A percentile compares a stretch with the other conserved stretches of the same genome.
phyloP scores from a whole-genome alignment of 1,140 invertebrate species.

The Lepidurus apus region DNA sequence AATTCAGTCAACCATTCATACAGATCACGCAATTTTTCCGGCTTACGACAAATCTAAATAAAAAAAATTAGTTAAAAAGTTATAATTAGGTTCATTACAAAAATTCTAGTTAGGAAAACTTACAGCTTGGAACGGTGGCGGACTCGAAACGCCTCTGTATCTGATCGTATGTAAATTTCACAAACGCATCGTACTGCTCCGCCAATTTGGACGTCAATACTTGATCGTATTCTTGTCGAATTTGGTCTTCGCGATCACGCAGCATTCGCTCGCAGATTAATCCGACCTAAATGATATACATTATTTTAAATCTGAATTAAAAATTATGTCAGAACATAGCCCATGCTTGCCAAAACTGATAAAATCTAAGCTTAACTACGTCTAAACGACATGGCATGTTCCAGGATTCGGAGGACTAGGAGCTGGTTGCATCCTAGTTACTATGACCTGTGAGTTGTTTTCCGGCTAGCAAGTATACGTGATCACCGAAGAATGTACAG shows the following conservation, averaged over 20 bases:
- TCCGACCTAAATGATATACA: slow-evolving; percentile 63
- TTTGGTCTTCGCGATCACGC: slow-evolving; percentile 81
- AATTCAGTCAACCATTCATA: neutral
- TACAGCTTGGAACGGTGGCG: slow-evolving; percentile 57
- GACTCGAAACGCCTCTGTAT: slow-evolving; percentile 78
- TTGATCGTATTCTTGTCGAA: slow-evolving; percentile 87
- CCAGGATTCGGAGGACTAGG: slow-evolving; percentile 17
- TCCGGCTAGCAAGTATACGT: slow-evolving; percentile 5
- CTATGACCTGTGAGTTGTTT: neutral
- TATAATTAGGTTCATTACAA: neutral
- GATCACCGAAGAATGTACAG: neutral
- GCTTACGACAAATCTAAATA: slow-evolving; percentile 34
- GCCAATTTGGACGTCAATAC: slow-evolving; percentile 84
- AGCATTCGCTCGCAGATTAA: slow-evolving; percentile 93
- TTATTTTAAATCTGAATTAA: neutral
- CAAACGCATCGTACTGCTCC: slow-evolving; percentile 96
- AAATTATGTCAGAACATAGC: too few species aligned
- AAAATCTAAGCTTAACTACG: too few species aligned
- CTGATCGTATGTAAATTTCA: slow-evolving; percentile 95
- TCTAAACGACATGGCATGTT: neutral
- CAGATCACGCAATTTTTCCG: slow-evolving; percentile 20
- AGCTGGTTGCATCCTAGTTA: slow-evolving; percentile 18
- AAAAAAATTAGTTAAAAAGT: neutral
- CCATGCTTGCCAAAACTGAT: too few species aligned
- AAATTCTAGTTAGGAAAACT: slow-evolving; percentile 45